phyloP scores from a whole-genome alignment of 2,113 vertebrate species.

The Cyanistes caeruleus region DNA sequence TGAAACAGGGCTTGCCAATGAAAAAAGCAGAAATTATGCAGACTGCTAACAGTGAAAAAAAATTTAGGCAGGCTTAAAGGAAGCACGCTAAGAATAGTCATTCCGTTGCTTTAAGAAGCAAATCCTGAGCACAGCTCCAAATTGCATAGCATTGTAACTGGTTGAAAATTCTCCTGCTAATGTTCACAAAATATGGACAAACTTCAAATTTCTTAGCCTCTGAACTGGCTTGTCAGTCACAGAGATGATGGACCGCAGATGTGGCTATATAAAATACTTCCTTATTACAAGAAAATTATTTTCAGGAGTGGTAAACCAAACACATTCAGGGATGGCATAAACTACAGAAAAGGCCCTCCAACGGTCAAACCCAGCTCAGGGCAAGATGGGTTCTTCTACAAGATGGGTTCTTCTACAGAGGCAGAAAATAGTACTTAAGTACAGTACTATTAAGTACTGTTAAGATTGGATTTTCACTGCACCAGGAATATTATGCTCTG shows the following conservation, averaged over 20 bases:
- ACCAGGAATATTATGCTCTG: not conserved
- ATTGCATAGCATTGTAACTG: accelerated
- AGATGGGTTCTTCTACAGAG: not conserved
- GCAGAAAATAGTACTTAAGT: not conserved
- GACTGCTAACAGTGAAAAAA: not conserved
- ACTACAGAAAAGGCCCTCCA: not conserved
- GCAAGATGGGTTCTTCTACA: not conserved
- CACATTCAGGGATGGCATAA: not conserved
- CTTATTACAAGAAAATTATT: not conserved
- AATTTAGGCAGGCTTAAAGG: not conserved
- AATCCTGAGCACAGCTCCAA: not conserved
- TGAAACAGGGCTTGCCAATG: not conserved
- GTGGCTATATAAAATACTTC: not conserved
- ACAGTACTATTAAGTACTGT: too few relatives aligned
- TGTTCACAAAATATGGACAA: not conserved
- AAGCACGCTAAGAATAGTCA: not conserved
- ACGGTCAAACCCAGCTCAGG: not conserved
- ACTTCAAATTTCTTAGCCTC: not conserved
- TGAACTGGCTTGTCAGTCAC: not conserved
- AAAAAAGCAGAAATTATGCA: not conserved
- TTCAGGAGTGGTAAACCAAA: not conserved
- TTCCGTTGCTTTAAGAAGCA: not conserved
- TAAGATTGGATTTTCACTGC: not conserved
- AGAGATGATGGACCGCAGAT: not conserved
- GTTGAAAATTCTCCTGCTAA: not conserved